Base-by-base conservation (phyloP, 2,888 invertebrate species). In the Pharmacophagus antenor region DNA sequence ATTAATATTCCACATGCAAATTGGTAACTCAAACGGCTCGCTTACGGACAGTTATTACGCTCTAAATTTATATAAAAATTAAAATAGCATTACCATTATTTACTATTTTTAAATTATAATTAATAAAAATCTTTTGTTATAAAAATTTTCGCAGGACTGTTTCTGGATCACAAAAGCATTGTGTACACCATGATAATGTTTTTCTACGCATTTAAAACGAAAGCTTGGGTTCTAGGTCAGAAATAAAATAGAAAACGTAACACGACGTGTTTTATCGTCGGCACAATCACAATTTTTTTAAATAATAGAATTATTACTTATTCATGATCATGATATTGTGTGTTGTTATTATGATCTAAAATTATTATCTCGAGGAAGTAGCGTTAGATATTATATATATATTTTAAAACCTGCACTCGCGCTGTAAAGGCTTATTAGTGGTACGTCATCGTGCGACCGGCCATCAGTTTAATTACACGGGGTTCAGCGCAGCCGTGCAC, bases 381-480 rank as follows among this genome's bases (percentile, higher is more conserved):
- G 10, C 27, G 27, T 27, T 27, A 27, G 27, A 6, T 27, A 5
- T 27, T 27, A 27, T 27, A 27, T 10, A 10, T 27, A 27, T 10
- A 27, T 27, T 27, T 27, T 31, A 31, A 41, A 42, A 17, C 42
- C 15, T 18, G 42, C 4, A 18, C 17, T 65, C 63, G 66, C 63
- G 65, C 54, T 56, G 62, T 63, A 64, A 61, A 63, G 61, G 61
- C 64, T 69, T 64, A 70, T 69, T 69, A 65, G 64, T 63, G 49
- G 64, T 66, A 68, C 74, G 70, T 71, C 70, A 71, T 17, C 18
- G 17, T 69, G 74, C 73, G 75, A 70, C 74, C 72, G 73, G 73
- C 67, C n/a, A n/a, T n/a, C n/a, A 66, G 65, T 68, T 72, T 80
- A 82, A 85, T 83, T 82, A 80, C 73, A 71, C 69, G 63, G 71